Percentiles rank a stretch among this genome's conserved stretches.
These are phyloP conservation scores for Pollicipes pollicipes DNA, from an alignment of 1,140 invertebrate species.

Conservation along the genomic window DNA sequence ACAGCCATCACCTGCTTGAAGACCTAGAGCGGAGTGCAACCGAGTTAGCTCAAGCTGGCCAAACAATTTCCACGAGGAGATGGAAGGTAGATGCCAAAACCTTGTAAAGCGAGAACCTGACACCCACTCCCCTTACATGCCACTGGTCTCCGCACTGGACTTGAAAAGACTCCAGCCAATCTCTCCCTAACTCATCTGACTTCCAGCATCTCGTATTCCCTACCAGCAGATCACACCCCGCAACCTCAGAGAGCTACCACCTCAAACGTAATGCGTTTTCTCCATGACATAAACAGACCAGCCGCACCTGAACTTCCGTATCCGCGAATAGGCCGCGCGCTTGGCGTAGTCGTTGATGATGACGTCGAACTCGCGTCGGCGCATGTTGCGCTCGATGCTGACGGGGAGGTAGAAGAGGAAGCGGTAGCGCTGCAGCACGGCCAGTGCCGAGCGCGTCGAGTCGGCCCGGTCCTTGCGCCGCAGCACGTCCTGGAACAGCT, in stretches of 20 bases:
- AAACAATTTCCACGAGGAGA: too few species aligned
- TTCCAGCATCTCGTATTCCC: too few species aligned
- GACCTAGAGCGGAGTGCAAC: constrained; percentile 31
- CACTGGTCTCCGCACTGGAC: too few species aligned
- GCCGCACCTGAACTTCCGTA: constrained; percentile 59
- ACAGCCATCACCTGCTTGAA: constrained; percentile 73
- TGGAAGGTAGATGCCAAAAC: background rate
- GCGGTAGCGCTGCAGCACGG: constrained; percentile 67
- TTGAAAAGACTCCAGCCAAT: too few species aligned
- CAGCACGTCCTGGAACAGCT: constrained; percentile 84
- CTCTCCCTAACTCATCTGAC: too few species aligned
- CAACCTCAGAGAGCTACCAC: too few species aligned
- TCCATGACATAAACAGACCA: too few species aligned
- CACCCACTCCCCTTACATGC: too few species aligned
- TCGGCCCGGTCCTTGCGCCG: constrained; percentile 85
- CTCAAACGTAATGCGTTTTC: too few species aligned
- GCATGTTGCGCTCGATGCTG: constrained; percentile 82
- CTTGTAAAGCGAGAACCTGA: background rate
- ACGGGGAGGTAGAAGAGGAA: constrained; percentile 92
- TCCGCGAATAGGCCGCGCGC: constrained; percentile 91
- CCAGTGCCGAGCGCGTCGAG: constrained; percentile 81
- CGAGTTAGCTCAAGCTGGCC: background rate
- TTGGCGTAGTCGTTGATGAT: constrained; percentile 92
- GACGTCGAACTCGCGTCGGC: constrained; percentile 86
- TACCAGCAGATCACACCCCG: too few species aligned